phyloP scores from a whole-genome alignment of 1,140 invertebrate species.

The Drosophila trapezifrons region DNA sequence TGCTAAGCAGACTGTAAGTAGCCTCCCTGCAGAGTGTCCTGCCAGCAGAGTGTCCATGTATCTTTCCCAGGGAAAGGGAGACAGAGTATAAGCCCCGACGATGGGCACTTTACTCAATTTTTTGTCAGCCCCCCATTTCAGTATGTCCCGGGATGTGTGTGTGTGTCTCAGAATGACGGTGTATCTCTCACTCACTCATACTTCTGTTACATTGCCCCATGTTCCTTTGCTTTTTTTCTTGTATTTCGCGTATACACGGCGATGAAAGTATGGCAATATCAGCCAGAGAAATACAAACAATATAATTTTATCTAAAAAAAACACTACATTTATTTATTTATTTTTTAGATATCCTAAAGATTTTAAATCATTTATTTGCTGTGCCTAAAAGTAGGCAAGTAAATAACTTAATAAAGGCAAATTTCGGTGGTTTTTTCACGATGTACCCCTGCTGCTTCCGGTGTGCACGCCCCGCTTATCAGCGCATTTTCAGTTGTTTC shows the following conservation, averaged over 20 bases:
- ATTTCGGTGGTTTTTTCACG: conserved; percentile 4
- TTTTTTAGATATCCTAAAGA: no score
- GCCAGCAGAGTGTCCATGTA: background rate
- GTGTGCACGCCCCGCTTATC: conserved; percentile 75
- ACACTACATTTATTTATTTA: background rate
- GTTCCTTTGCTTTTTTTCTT: background rate
- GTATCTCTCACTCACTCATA: conserved; percentile 12
- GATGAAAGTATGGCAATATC: background rate
- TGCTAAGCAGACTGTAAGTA: conserved; percentile 40
- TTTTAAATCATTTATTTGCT: background rate
- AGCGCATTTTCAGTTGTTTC: conserved; percentile 70
- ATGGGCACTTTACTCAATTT: conserved; percentile 43
- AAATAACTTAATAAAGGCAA: background rate
- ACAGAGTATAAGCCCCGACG: conserved; percentile 24
- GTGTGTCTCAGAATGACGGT: conserved; percentile 9
- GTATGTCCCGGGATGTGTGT: conserved; percentile 14
- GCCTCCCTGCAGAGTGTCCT: conserved; percentile 4
- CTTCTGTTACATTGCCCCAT: conserved; percentile 10
- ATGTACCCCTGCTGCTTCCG: conserved; percentile 50
- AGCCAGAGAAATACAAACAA: background rate
- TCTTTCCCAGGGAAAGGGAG: background rate
- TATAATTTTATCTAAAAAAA: background rate
- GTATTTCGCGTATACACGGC: conserved; percentile 12
- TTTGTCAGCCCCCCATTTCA: conserved; percentile 25
- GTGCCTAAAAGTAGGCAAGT: background rate